phyloP scores from a whole-genome alignment of 2,113 vertebrate genomes.

The Melanostigma gelatinosum region DNA sequence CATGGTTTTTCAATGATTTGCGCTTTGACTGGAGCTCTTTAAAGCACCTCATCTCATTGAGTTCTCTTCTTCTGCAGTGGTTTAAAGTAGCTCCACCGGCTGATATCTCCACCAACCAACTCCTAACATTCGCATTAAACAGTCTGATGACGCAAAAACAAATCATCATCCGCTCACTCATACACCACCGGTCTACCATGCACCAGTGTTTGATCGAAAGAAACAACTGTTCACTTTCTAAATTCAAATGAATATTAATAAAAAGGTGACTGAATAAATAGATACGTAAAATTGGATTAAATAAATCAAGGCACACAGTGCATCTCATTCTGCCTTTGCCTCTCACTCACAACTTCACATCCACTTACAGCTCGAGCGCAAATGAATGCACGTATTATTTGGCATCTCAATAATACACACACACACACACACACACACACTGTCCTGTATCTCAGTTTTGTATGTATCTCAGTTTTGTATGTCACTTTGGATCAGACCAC shows the following conservation, averaged over 20 bases:
- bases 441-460: neutral
- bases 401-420: neutral
- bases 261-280: neutral
- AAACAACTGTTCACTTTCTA: neutral
- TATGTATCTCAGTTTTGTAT: slow-evolving; percentile 11
- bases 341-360: neutral
- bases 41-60: neutral
- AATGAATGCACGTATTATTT: neutral
- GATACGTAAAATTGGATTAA: neutral
- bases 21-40: neutral
- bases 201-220: neutral
- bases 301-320: neutral
- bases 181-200: neutral
- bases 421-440: neutral
- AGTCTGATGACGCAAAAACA: neutral
- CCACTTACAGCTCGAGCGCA: neutral
- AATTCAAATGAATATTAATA: neutral
- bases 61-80: neutral
- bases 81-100: neutral
- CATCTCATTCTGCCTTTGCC: neutral
- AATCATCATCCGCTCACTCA: neutral
- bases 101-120: neutral
- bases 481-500: slow-evolving; percentile 20
- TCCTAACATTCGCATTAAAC: neutral
- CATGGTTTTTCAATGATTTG: neutral